Evolutionary conservation across 2,888 invertebrate genomes (phyloP), one percentile per base, ranked within the genome.

Genomic region (Habrosyne pyritoides): DNA sequence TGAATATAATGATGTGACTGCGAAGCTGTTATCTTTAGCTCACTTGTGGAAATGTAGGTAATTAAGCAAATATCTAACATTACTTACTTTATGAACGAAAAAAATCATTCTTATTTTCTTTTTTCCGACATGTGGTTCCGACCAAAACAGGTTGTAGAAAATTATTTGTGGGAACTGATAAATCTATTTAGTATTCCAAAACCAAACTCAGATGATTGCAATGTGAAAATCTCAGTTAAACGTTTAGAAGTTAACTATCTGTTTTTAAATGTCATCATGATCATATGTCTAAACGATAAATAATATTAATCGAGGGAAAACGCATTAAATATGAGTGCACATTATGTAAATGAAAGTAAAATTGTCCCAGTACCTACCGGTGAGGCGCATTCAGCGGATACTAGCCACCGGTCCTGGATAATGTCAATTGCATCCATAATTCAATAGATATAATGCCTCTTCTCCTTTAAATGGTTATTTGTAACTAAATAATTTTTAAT

Each of bases 301-400:
- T 8, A 18, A 42, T 42, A 36, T 36, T 36, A 42, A 18, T 6
- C 8, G 18, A 42, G 42, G n/a, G 49, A 46, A 50, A 10, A 52
- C 36, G 46, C 47, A 56, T 59, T 56, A 64, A 66, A 63, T 63
- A 69, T 63, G 61, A 62, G 64, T 63, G 57, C 64, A 72, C 73
- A 84, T 83, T 85, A 85, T 86, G 84, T 79, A 75, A 84, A 86
- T 85, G 79, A 81, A 79, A 83, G 77, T 79, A 71, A 81, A 76
- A 77, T 73, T 74, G 83, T 78, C 74, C 63, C 73, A 77, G 62
- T 66, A 69, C 67, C 63, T 63, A 61, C 53, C 60, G 56, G 54
- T 66, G 24, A 18, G 8, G 42, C 68, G 61, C 63, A 69, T 59
- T 59, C 63, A 67, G 57, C 66, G 69, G 68, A 73, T 71, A 66